Conservation (phyloP, 2,113 vertebrate species). For the Xyliphius kryptos region DNA sequence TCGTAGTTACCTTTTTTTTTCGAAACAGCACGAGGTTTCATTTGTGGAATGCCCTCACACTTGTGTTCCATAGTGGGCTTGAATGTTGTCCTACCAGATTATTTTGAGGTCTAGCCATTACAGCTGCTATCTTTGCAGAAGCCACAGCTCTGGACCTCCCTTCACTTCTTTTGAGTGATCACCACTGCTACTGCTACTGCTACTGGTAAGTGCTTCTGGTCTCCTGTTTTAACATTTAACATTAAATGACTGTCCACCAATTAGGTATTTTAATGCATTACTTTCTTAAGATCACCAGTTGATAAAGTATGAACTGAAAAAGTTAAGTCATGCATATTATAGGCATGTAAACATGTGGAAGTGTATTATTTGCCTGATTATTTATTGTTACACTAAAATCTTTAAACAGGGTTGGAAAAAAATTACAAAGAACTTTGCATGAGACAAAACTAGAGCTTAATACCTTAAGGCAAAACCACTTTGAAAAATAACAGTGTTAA, state of each 20-base stretch:
- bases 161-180: constrained; percentile 50
- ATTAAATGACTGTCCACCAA: not conserved
- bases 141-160: constrained; percentile 48
- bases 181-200: constrained; percentile 42
- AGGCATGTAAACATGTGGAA: not conserved
- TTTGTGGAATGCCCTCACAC: not conserved
- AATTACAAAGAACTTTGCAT: too few species aligned
- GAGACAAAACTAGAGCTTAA: too few species aligned
- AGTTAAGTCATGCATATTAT: constrained; percentile 1
- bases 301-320: too few species aligned
- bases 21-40: not conserved
- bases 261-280: not conserved
- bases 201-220: constrained; percentile 62
- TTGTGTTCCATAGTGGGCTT: constrained; percentile 40
- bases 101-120: constrained; percentile 68
- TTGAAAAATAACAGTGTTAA: not conserved
- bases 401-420: too few species aligned
- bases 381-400: too few species aligned
- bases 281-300: constrained; percentile 1
- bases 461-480: not conserved
- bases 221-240: constrained; percentile 23
- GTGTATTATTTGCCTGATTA: not conserved
- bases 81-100: constrained; percentile 51
- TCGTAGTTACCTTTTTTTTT: not conserved
- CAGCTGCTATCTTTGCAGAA: constrained; percentile 63